phyloP scores from a whole-genome alignment of 2,888 invertebrate genomes.

The Drosophila neonasuta region DNA sequence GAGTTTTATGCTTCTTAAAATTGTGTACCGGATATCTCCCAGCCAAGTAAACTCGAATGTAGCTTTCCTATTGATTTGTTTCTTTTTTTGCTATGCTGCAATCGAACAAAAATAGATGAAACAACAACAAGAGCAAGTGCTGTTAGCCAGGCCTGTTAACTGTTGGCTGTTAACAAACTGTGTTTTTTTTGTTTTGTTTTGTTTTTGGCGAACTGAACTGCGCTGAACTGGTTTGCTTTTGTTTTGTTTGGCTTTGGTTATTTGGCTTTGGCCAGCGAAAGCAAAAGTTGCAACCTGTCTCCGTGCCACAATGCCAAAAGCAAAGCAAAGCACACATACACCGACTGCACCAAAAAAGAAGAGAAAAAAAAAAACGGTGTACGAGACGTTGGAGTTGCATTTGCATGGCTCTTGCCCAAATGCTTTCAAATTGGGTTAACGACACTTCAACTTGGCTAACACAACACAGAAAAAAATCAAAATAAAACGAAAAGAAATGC shows the following conservation, averaged over 20 bases:
- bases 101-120: constrained; percentile 47
- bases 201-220: constrained; percentile 14
- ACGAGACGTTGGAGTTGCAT: constrained; percentile 46
- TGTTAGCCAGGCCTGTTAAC: constrained; percentile 46
- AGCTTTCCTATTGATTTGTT: neutral
- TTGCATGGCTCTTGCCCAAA: constrained; percentile 71
- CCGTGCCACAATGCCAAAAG: constrained; percentile 51
- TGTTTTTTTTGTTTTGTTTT: no score
- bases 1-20: no score
- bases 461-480: constrained; percentile 19
- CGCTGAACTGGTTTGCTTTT: constrained; percentile 62
- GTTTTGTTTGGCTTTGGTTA: constrained; percentile 27
- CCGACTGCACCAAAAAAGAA: constrained; percentile 8
- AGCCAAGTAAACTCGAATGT: no score
- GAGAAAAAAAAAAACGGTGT: constrained; percentile 19
- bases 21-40: no score
- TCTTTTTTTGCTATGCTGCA: constrained; percentile 60
- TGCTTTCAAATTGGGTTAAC: constrained; percentile 79
- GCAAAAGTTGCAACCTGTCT: constrained; percentile 74
- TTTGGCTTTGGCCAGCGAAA: constrained; percentile 64
- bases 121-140: constrained; percentile 15
- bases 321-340: constrained; percentile 11
- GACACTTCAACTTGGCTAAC: constrained; percentile 71
- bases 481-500: constrained; percentile 48
- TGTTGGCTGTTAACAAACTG: constrained; percentile 47